A percentile compares a stretch with the other conserved stretches of the same genome.
These are phyloP conservation scores for Sicus ferrugineus DNA, from an alignment of 2,888 invertebrate genomes.

Conservation along the genomic window DNA sequence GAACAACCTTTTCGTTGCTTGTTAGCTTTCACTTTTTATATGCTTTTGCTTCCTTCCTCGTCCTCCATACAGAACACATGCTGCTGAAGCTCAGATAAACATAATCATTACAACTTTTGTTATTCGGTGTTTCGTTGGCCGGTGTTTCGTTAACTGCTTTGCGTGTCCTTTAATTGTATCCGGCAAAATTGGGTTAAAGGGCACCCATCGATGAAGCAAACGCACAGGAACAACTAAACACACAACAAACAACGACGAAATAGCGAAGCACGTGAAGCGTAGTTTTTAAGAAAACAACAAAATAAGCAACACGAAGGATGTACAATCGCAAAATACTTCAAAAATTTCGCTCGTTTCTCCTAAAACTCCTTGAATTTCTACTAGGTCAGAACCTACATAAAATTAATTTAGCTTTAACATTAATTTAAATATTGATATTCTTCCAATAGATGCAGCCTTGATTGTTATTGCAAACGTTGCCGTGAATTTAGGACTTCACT, in stretches of 20 bases:
- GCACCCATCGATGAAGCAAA: background rate
- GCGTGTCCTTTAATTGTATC: slow-evolving; percentile 18
- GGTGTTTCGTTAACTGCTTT: background rate
- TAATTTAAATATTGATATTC: too few species aligned
- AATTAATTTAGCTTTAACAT: too few species aligned
- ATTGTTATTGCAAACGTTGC: too few species aligned
- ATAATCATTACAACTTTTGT: slow-evolving; percentile 11
- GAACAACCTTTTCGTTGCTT: background rate
- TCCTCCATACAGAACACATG: background rate
- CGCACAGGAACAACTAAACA: background rate
- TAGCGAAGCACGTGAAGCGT: background rate
- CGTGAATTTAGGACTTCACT: too few species aligned
- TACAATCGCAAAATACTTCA: too few species aligned
- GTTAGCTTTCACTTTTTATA: background rate
- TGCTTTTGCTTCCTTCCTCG: background rate
- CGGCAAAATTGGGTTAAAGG: background rate
- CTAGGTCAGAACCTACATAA: too few species aligned
- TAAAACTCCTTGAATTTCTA: too few species aligned
- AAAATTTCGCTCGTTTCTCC: too few species aligned
- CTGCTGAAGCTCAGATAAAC: slow-evolving; percentile 9
- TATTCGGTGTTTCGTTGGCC: background rate
- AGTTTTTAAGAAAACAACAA: background rate
- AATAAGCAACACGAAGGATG: too few species aligned
- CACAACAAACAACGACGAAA: background rate
- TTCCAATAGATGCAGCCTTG: too few species aligned